A percentile compares a stretch with the other conserved stretches of the same genome.
phyloP scores from a whole-genome alignment of 2,888 invertebrate genomes.

The Scaptomyza caliginosa region DNA sequence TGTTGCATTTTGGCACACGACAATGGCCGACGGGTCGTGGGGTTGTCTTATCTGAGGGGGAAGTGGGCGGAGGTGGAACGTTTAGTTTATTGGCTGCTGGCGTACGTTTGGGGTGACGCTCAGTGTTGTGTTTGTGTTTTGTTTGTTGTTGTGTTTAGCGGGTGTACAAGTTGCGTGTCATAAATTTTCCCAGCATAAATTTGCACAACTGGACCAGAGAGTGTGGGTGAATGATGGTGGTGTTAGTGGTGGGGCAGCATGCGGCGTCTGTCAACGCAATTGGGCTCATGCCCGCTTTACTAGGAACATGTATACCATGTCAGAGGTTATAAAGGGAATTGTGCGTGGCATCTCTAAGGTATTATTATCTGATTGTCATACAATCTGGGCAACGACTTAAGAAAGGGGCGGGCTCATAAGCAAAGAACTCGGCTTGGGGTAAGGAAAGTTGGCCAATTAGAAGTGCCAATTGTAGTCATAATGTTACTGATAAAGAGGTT shows the following conservation, averaged over 20 bases:
- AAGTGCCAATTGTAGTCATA: conserved; percentile 18
- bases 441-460: conserved; percentile 23
- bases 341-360: conserved; percentile 73
- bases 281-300: conserved; percentile 36
- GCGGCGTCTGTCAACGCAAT: conserved; percentile 71
- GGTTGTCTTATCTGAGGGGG: neutral
- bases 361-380: conserved; percentile 78
- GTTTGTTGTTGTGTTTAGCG: conserved; percentile 67
- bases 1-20: conserved; percentile 38
- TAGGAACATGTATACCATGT: conserved; percentile 5
- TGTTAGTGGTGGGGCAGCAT: conserved; percentile 39
- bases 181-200: conserved; percentile 81
- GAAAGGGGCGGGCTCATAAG: neutral
- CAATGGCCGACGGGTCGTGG: conserved; percentile 39
- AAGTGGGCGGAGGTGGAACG: conserved; percentile 22
- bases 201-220: conserved; percentile 56
- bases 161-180: conserved; percentile 79
- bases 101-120: conserved; percentile 51
- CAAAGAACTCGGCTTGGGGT: neutral
- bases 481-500: conserved; percentile 8
- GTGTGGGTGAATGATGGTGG: neutral
- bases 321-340: conserved; percentile 82
- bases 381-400: conserved; percentile 43
- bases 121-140: conserved; percentile 65
- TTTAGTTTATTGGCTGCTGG: conserved; percentile 37